A percentile compares a stretch with the other conserved stretches of the same genome.
phyloP scores from a whole-genome alignment of 1,140 invertebrate genomes.

The Danaus plexippus region DNA sequence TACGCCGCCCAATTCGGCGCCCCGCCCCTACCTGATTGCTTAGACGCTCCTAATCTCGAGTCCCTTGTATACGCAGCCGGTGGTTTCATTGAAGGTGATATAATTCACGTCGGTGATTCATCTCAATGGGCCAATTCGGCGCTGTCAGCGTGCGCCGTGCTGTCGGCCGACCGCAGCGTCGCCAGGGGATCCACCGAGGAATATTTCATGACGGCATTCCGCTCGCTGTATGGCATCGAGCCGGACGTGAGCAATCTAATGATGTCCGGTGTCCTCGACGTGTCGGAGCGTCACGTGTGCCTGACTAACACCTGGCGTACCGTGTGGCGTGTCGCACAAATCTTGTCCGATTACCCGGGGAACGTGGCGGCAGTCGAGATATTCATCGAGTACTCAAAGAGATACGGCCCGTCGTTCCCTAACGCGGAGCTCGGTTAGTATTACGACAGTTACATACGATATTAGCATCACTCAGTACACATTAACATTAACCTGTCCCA shows the following conservation, averaged over 20 bases:
- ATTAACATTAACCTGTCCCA: too few species aligned
- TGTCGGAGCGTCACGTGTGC: slow-evolving; percentile 35
- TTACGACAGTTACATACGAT: background rate
- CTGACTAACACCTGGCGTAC: slow-evolving; percentile 51
- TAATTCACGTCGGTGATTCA: slow-evolving; percentile 31
- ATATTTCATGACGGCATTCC: slow-evolving; percentile 55
- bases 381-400: slow-evolving; percentile 42
- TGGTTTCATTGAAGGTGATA: slow-evolving; percentile 40
- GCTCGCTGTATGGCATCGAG: slow-evolving; percentile 34
- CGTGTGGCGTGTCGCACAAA: slow-evolving; percentile 52
- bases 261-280: slow-evolving; percentile 39
- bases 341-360: slow-evolving; percentile 34
- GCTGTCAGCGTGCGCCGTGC: slow-evolving; percentile 51
- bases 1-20: slow-evolving; percentile 43
- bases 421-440: slow-evolving; percentile 46
- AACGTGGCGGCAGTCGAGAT: slow-evolving; percentile 38
- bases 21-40: slow-evolving; percentile 40
- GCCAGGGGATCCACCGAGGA: slow-evolving; percentile 55
- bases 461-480: too few species aligned
- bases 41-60: slow-evolving; percentile 39
- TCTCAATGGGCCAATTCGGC: slow-evolving; percentile 35
- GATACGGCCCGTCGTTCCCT: slow-evolving; percentile 50
- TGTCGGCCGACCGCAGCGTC: slow-evolving; percentile 59
- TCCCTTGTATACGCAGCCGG: slow-evolving; percentile 44
- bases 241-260: slow-evolving; percentile 39